Percentiles rank a stretch among this genome's conserved stretches.
These are phyloP conservation scores for Molothrus ater DNA, from an alignment of 2,797 vertebrate genomes.

Conservation along the genomic window DNA sequence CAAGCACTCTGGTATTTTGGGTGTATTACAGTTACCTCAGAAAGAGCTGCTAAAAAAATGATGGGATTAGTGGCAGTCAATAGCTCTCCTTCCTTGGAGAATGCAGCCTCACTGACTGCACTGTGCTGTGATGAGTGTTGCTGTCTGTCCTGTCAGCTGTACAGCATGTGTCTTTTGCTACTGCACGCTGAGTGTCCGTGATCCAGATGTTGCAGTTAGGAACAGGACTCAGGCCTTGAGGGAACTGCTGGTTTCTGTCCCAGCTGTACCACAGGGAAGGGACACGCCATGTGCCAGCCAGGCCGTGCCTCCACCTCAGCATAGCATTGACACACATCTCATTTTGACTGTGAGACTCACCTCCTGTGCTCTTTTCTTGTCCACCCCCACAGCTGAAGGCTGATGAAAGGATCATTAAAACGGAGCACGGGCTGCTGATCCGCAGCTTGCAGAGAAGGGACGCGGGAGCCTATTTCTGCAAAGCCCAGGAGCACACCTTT, in stretches of 20 bases:
- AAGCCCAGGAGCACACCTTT: slow-evolving; percentile 92
- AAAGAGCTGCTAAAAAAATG: not conserved
- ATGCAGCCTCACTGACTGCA: not conserved
- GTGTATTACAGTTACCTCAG: not conserved
- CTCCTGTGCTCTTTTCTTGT: slow-evolving; percentile 30
- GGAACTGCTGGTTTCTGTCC: not conserved
- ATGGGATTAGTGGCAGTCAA: not conserved
- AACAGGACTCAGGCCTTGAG: not conserved
- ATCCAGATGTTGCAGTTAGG: not conserved
- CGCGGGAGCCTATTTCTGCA: slow-evolving; percentile 86
- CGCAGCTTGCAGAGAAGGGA: slow-evolving; percentile 87
- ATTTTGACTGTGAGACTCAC: slow-evolving; percentile 12
- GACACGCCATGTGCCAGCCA: accelerated
- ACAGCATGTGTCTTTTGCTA: not conserved
- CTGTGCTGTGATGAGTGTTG: not conserved
- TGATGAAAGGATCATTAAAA: slow-evolving; percentile 89
- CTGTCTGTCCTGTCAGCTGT: not conserved
- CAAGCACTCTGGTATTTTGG: not conserved
- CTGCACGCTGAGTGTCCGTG: not conserved
- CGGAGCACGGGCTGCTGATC: slow-evolving; percentile 89
- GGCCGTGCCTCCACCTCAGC: not conserved
- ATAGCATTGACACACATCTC: not conserved
- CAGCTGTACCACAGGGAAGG: accelerated
- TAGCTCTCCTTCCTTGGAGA: not conserved
- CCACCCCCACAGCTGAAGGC: slow-evolving; percentile 81